Conservation (phyloP, 2,797 vertebrate species). For the Pempheris klunzingeri region DNA sequence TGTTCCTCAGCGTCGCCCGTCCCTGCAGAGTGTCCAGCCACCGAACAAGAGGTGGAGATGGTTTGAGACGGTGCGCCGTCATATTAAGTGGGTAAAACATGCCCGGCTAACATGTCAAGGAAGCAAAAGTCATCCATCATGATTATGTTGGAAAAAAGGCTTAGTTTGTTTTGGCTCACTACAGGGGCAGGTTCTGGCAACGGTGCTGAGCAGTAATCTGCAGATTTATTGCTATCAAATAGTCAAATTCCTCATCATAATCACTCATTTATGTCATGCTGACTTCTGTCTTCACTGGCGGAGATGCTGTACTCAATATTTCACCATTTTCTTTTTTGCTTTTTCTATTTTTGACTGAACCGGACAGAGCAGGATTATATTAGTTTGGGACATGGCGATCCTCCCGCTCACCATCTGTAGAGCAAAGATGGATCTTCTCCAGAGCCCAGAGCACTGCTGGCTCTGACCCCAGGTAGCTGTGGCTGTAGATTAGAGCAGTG, state of each 20-base stretch:
- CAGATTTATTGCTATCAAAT: conserved; percentile 14
- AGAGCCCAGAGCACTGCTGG: conserved; percentile 66
- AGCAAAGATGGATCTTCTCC: conserved; percentile 69
- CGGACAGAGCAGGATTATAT: conserved; percentile 63
- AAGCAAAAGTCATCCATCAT: neutral
- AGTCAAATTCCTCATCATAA: neutral
- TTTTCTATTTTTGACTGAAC: conserved; percentile 13
- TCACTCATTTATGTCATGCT: neutral
- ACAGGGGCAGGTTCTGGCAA: conserved; percentile 9
- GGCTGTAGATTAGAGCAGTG: conserved; percentile 60
- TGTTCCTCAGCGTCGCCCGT: conserved; percentile 70
- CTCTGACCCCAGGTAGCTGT: conserved; percentile 59
- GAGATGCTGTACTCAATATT: neutral
- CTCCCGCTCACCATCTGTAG: conserved; percentile 61
- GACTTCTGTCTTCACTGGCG: neutral
- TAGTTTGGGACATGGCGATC: conserved; percentile 61
- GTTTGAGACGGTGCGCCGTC: conserved; percentile 49
- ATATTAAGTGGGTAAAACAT: conserved; percentile 35
- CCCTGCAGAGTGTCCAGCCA: conserved; percentile 50
- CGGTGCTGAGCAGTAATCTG: conserved; percentile 17
- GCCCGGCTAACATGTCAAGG: conserved; percentile 14
- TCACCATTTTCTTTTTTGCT: conserved; percentile 3
- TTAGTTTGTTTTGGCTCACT: conserved; percentile 42
- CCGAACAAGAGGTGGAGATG: conserved; percentile 50
- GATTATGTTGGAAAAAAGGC: conserved; percentile 16